Percentiles rank a stretch among this genome's conserved stretches.
Evolutionary conservation across 2,797 vertebrate genomes (phyloP).

Genomic region (Anabacerthia variegaticeps): DNA sequence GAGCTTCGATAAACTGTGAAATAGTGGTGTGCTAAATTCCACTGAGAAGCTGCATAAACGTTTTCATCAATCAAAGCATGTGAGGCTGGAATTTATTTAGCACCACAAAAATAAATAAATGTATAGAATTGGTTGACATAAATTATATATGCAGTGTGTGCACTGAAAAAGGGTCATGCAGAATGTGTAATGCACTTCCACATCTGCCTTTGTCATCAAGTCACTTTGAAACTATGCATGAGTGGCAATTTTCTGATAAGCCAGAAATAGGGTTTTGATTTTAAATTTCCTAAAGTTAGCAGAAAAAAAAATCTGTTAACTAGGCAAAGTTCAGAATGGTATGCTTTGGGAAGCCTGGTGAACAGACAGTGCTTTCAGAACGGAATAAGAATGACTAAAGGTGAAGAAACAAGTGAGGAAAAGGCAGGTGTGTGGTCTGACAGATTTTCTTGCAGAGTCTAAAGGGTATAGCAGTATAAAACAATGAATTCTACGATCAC

Average conservation of each 20-base stretch:
- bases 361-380: not conserved
- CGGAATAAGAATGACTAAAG: not conserved
- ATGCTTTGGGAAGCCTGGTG: not conserved
- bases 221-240: not conserved
- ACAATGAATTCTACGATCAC: not conserved
- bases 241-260: not conserved
- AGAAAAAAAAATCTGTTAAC: not conserved
- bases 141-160: not conserved
- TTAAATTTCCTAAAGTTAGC: not conserved
- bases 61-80: slow-evolving; percentile 11
- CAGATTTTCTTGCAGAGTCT: not conserved
- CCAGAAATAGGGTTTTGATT: not conserved
- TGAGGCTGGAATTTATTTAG: not conserved
- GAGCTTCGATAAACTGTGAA: not conserved
- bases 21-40: not conserved
- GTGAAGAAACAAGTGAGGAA: not conserved
- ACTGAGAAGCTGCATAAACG: not conserved
- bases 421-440: not conserved
- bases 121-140: not conserved
- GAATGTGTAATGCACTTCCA: not conserved
- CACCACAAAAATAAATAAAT: not conserved
- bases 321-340: not conserved
- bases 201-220: not conserved
- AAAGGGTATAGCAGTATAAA: not conserved
- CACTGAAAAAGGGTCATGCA: not conserved